Base-by-base conservation (phyloP, 37 sponge, comb jelly and placozoan genomes). In the Hormiphora californensis region DNA sequence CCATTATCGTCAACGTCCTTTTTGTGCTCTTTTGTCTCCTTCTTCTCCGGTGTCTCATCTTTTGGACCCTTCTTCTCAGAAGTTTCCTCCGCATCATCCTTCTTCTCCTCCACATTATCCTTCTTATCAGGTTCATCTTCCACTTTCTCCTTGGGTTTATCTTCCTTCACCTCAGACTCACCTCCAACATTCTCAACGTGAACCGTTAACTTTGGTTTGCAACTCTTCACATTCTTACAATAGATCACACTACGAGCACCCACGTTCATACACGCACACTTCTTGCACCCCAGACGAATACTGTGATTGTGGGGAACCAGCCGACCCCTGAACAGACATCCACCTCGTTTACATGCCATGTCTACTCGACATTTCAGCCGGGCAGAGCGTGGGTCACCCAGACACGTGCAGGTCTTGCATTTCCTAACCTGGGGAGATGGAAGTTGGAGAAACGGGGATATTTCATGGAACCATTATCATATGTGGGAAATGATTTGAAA, bases 341-440 rank as follows among this genome's bases (percentile, higher is more conserved):
- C 61, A 5, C 61, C 61, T 15, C 61, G n/a, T 23, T 30, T 57
- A 30, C 61, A 57, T 57, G 61, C 61, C 61, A 57, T 57, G 61
- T 57, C 61, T 12, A 57, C n/a, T 19, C 61, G 61, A 15, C 61
- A 57, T 12, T 57, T 57, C n/a, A 57, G n/a, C 4, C 27, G 61
- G 61, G 61, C 61, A 15, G 61, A 28, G 30, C 23, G 61, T 5
- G 61, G 30, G 27, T 57, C 23, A 5, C 61, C 61, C 61, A 57
- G 23, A 15, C 61, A 57, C 61, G n/a, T 57, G 27, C 61, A 57
- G 3, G 61, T 28, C 61, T 57, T 23, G n/a, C 61, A 57, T 12
- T 12, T 57, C 5, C 61, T 57, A 5, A 57, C 61, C 61, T 57
- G 61, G 27, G 15, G 53, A 49, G 53, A 49, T 49, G 15, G 15